Percentiles rank a stretch among this genome's conserved stretches.
These are phyloP conservation scores for Nannoperca australis DNA, from an alignment of 2,797 vertebrate species.

Conservation along the genomic window DNA sequence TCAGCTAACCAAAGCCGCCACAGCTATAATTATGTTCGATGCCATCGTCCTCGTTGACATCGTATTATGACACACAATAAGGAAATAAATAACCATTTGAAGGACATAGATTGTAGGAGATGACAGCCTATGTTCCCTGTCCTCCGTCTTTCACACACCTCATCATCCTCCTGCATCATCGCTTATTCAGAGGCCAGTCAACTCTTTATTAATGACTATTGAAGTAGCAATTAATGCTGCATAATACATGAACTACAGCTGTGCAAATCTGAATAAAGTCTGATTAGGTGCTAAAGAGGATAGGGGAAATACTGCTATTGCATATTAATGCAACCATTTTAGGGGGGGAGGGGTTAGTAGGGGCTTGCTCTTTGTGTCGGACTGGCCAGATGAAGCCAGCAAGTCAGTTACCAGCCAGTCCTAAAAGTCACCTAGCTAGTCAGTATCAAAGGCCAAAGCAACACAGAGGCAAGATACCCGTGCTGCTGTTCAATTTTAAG, in stretches of 20 bases:
- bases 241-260: constrained; percentile 89
- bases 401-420: constrained; percentile 42
- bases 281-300: constrained; percentile 86
- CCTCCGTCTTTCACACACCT: constrained; percentile 65
- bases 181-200: constrained; percentile 73
- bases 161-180: constrained; percentile 66
- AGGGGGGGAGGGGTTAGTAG: neutral
- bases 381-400: constrained; percentile 38
- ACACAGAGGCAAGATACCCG: constrained; percentile 24
- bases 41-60: constrained; percentile 66
- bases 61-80: constrained; percentile 58
- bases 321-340: constrained; percentile 82
- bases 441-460: constrained; percentile 42
- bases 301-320: constrained; percentile 70
- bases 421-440: constrained; percentile 40
- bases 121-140: constrained; percentile 55
- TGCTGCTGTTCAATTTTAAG: constrained; percentile 58
- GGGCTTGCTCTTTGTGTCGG: constrained; percentile 22
- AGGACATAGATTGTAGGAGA: constrained; percentile 64
- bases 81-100: constrained; percentile 72
- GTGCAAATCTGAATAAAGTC: constrained; percentile 85
- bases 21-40: constrained; percentile 55
- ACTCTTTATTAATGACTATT: constrained; percentile 87
- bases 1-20: constrained; percentile 43
- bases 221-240: constrained; percentile 87